Base-by-base conservation (phyloP, 1,140 invertebrate genomes). In the Cepaea nemoralis region DNA sequence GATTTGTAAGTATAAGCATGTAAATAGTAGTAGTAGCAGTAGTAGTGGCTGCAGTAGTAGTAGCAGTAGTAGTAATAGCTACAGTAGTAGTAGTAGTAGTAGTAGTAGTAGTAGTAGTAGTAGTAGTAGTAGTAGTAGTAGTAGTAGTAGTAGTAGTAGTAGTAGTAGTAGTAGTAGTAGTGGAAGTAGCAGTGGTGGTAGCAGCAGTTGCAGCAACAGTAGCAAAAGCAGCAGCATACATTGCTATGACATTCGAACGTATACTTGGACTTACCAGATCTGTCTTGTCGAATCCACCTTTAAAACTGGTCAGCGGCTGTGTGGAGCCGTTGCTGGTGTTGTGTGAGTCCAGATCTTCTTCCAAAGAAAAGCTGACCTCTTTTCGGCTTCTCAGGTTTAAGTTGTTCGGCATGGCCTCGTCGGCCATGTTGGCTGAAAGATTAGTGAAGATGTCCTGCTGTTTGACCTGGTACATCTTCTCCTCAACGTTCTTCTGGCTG, bases 301-400 rank as follows among this genome's bases (percentile, higher is more conserved):
- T 50, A 35, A 80, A 80, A 40, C 78, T 80, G 22, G 78, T 80
- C 40, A 80, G 42, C 59, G 80, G 50, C 48, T 81, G 76, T 48
- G 42, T 24, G 50, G 79, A 76, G 40, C 83, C 63, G 33, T 67
- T 39, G 48, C 83, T 81, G 22, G 48, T 40, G 39, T 80, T 78
- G 63, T 78, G 75, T 35, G 77, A 80, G 16, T 82, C 81, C 45
- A 39, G 74, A 27, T 82, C 83, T 31, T 84, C 83, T 12, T 80
- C 83, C 77, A 84, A 27, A 1, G 83, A 84, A 59, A 84, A 84
- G 59, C 83, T 84, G 0, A 84, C 83, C 45, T 84, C 83, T 50
- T 84, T 84, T 55, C 75, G 82, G 37, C 80, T 31, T 55, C 69
- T 73, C 31, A 73, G 71, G n/a, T 48, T 73, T 19, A 71, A 22